Evolutionary conservation across 1,140 invertebrate species (phyloP).

Genomic region (Musca domestica): DNA sequence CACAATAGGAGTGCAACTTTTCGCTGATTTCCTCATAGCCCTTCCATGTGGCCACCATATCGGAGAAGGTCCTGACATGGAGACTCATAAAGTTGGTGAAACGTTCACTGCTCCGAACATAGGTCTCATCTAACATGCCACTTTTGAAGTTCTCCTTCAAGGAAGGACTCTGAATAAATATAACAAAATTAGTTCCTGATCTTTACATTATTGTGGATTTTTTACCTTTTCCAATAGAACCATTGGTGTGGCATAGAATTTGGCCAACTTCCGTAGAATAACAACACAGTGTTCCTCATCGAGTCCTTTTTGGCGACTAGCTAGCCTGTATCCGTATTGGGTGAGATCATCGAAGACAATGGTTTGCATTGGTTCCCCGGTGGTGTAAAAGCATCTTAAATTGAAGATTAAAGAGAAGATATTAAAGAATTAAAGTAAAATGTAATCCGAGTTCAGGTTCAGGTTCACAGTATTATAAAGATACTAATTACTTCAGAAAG

Average conservation of each 20-base stretch:
- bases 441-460: too few species aligned
- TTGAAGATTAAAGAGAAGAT: too few species aligned
- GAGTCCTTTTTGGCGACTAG: slow-evolving; percentile 44
- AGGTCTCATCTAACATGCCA: slow-evolving; percentile 50
- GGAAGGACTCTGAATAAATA: slow-evolving; percentile 30
- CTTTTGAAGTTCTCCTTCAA: slow-evolving; percentile 42
- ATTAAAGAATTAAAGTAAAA: too few species aligned
- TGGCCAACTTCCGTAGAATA: slow-evolving; percentile 42
- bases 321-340: slow-evolving; percentile 47
- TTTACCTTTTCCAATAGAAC: slow-evolving; percentile 41
- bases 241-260: slow-evolving; percentile 51
- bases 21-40: slow-evolving; percentile 38
- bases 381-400: slow-evolving; percentile 44
- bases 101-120: slow-evolving; percentile 42
- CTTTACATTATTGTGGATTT: not conserved
- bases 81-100: slow-evolving; percentile 44
- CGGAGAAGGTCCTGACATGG: slow-evolving; percentile 40
- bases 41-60: slow-evolving; percentile 40
- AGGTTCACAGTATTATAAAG: too few species aligned
- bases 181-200: not conserved
- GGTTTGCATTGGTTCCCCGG: slow-evolving; percentile 49
- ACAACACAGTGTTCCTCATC: slow-evolving; percentile 48
- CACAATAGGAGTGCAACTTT: slow-evolving; percentile 44
- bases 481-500: too few species aligned
- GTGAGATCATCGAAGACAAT: slow-evolving; percentile 52